A percentile compares a stretch with the other conserved stretches of the same genome.
These are phyloP conservation scores for Folsomia manolachei DNA, from an alignment of 2,888 invertebrate species.

Conservation along the genomic window DNA sequence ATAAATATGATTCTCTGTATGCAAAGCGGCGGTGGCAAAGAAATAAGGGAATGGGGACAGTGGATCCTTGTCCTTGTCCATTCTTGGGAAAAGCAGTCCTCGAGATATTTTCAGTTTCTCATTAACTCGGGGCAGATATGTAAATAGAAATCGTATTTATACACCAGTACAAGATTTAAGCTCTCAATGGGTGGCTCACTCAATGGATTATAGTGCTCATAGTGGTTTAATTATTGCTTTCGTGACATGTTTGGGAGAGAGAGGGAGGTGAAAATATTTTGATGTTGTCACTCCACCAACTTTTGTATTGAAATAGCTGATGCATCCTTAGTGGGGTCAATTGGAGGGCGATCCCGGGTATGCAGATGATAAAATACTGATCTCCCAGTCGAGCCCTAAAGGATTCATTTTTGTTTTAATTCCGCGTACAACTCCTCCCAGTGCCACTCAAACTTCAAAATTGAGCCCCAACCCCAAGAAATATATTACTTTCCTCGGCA, in stretches of 20 bases:
- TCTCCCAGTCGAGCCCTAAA: background rate
- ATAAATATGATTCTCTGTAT: conserved; percentile 11
- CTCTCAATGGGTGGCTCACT: conserved; percentile 38
- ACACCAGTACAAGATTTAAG: conserved; percentile 32
- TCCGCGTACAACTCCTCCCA: background rate
- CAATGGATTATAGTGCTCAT: conserved; percentile 39
- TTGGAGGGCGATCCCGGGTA: background rate
- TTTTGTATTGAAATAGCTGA: background rate
- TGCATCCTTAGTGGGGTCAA: no score
- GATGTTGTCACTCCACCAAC: conserved; percentile 31
- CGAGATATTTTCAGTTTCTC: conserved; percentile 17
- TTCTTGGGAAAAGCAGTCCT: no score
- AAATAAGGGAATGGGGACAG: conserved; percentile 2
- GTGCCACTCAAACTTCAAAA: background rate
- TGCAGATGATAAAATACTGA: background rate
- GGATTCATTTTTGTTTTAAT: background rate
- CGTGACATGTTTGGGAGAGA: conserved; percentile 36
- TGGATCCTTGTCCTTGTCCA: background rate
- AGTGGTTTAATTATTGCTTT: conserved; percentile 43
- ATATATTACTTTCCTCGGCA: background rate
- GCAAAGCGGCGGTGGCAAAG: background rate
- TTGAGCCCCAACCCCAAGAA: background rate
- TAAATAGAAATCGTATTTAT: conserved; percentile 17
- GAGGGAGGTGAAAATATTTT: conserved; percentile 33
- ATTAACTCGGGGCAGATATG: conserved; percentile 22